Evolutionary conservation across 2,797 vertebrate genomes (phyloP).

Genomic region (Amblyraja radiata): DNA sequence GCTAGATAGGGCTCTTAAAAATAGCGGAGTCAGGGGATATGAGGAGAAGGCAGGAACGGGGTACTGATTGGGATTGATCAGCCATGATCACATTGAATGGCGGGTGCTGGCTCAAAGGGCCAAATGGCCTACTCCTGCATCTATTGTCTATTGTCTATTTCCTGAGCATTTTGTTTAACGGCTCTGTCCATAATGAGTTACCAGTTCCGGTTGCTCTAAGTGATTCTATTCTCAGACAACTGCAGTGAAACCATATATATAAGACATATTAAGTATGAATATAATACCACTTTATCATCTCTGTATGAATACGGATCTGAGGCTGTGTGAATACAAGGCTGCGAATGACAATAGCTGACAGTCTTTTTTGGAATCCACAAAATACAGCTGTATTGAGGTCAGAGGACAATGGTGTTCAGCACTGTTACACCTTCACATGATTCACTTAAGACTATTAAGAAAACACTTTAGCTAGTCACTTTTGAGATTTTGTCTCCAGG

Average conservation of each 20-base stretch:
- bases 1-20: too few relatives aligned
- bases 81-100: too few relatives aligned
- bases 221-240: not conserved
- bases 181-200: not conserved
- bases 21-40: too few relatives aligned
- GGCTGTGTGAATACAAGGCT: not conserved
- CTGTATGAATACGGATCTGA: not conserved
- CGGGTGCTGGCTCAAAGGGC: too few relatives aligned
- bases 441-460: conserved; percentile 36
- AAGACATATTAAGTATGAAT: not conserved
- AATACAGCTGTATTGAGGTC: conserved; percentile 24
- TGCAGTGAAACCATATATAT: not conserved
- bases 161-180: conserved; percentile 7
- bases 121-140: too few relatives aligned
- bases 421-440: conserved; percentile 31
- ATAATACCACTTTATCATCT: conserved; percentile 19
- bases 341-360: conserved; percentile 28
- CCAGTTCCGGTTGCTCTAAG: not conserved
- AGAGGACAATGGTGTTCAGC: conserved; percentile 28
- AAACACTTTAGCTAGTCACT: conserved; percentile 32
- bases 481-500: conserved; percentile 32
- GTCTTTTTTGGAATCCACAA: not conserved
- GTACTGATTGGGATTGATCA: too few relatives aligned
- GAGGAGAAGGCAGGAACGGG: too few relatives aligned
- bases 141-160: not conserved